Conservation (phyloP, 2,113 vertebrate genomes). For the Crotalus helleri region DNA sequence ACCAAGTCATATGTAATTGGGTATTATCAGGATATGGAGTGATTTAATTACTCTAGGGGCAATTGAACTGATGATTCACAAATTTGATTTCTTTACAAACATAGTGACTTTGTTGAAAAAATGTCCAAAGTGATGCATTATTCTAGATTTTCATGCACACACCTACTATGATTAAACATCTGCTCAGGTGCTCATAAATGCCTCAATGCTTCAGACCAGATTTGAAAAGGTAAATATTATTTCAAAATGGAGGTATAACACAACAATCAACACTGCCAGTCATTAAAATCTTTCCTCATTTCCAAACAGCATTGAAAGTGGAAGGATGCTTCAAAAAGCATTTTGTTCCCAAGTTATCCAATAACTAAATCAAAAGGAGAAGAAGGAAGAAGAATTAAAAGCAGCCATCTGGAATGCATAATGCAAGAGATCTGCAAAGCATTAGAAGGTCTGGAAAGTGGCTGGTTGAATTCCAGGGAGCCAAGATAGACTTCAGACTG, state of each 20-base stretch:
- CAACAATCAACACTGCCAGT: constrained; percentile 38
- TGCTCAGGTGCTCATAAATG: not conserved
- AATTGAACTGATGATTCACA: not conserved
- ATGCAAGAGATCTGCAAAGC: constrained; percentile 74
- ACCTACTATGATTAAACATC: not conserved
- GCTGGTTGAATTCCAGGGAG: constrained; percentile 79
- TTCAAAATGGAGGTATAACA: constrained; percentile 7
- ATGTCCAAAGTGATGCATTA: not conserved
- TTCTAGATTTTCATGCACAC: not conserved
- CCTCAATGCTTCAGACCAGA: constrained; percentile 7
- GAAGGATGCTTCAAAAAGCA: constrained; percentile 51
- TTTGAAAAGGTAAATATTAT: not conserved
- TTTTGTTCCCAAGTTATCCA: constrained; percentile 64
- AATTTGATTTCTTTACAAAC: not conserved
- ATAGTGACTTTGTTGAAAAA: not conserved
- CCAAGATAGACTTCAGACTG: constrained; percentile 85
- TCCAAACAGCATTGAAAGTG: constrained; percentile 31
- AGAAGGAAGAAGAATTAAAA: constrained; percentile 68
- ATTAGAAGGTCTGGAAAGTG: constrained; percentile 83
- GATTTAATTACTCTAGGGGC: not conserved
- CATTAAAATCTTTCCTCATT: constrained; percentile 31
- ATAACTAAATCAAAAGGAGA: constrained; percentile 68
- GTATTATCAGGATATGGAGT: not conserved
- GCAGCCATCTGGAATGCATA: constrained; percentile 79
- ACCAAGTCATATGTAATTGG: not conserved